Evolutionary conservation across 2,888 invertebrate species (phyloP).

Genomic region (Xanthostigma xanthostigma): DNA sequence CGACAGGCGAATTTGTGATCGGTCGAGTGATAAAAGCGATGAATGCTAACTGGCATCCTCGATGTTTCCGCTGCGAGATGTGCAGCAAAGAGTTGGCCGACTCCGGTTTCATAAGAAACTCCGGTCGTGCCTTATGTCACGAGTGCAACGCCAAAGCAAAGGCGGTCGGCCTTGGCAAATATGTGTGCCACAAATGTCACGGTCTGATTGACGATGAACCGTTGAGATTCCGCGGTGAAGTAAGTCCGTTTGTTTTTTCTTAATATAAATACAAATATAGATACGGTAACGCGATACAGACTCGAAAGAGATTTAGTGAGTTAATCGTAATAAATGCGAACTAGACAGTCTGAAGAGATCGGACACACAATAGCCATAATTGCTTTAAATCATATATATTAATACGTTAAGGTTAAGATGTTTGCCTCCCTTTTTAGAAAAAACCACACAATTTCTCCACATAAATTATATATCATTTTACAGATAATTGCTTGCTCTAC

Average conservation of each 20-base stretch:
- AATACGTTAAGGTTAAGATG: too few species aligned
- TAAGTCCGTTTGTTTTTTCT: neutral
- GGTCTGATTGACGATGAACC: slow-evolving; percentile 86
- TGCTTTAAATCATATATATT: too few species aligned
- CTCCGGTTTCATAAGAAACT: slow-evolving; percentile 90
- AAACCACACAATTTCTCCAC: too few species aligned
- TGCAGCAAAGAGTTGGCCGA: slow-evolving; percentile 88
- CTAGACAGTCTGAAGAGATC: too few species aligned
- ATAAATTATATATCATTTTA: too few species aligned
- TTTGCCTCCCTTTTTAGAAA: too few species aligned
- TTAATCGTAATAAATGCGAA: too few species aligned
- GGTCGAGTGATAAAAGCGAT: slow-evolving; percentile 99
- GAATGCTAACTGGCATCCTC: slow-evolving; percentile 98
- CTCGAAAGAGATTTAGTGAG: too few species aligned
- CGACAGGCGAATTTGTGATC: slow-evolving; percentile 78
- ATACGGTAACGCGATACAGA: too few species aligned
- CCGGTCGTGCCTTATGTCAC: slow-evolving; percentile 70
- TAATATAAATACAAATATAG: too few species aligned
- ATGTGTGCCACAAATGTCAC: slow-evolving; percentile 96
- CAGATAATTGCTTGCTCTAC: too few species aligned
- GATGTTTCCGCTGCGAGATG: slow-evolving; percentile 92
- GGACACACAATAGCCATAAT: too few species aligned
- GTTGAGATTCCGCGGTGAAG: slow-evolving; percentile 83
- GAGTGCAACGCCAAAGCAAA: slow-evolving; percentile 94
- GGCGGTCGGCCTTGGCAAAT: slow-evolving; percentile 87